Base-by-base conservation (phyloP, 2,797 vertebrate genomes). In the Enteromius treurensis region DNA sequence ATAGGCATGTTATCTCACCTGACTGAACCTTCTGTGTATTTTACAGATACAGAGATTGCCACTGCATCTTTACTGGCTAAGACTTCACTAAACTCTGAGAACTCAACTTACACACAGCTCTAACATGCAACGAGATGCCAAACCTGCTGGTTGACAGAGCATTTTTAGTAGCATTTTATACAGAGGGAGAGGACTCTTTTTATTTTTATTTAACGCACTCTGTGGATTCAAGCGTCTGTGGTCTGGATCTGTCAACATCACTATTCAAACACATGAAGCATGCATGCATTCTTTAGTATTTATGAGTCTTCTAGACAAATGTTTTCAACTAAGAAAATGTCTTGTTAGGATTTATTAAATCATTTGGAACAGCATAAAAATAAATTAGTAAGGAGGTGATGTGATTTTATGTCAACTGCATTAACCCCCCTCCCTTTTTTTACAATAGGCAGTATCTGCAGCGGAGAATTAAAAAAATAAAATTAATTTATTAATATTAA, bases 101-200 rank as follows among this genome's bases (percentile, higher is more conserved):
- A 62, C 85, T 80, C 76, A 5, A 88, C 64, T 32, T 86, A 86
- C 69, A 88, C 84, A 19, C 84, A 86, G 82, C 87, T 88, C 51
- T 88, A 85, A 64, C 60, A 9, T 81, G 62, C 32, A 62, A 40
- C 19, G 45, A 65, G 74, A 67, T 21, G n/a, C 1, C 60, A 49
- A 64, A 77, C 8, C 26, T 21, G 5, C 11, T 84, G n/a, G 21
- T 26, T 70, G 11, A 49, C 62, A 29, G n/a, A 74, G 1, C 40
- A 73, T 8, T 47, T 67, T 15, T 23, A 62, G 51, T 34, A 65
- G 42, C 6, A 45, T 67, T 68, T 67, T 26, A 75, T 51, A n/a
- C 23, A 67, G 68, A 60, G 34, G 15, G 5, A 21, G n/a, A 26
- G 7, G 40, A 37, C 49, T 77, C 11, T 1, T 26, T 26, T 26